A percentile compares a stretch with the other conserved stretches of the same genome.
These are phyloP conservation scores for Mythimna vitellina DNA, from an alignment of 2,888 invertebrate species.

Conservation along the genomic window DNA sequence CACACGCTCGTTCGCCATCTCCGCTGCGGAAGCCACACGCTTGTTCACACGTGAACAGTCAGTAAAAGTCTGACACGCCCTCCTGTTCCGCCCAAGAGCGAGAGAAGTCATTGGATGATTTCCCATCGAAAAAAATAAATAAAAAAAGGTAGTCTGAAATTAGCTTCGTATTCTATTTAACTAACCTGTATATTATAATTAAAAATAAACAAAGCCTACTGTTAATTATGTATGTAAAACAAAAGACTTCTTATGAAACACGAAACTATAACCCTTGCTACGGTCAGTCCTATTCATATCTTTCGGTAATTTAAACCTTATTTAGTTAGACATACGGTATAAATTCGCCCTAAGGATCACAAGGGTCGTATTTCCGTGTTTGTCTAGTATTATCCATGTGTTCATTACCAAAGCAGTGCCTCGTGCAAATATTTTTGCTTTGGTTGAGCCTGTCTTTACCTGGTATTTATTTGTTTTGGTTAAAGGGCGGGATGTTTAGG, in stretches of 20 bases:
- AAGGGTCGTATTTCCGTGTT: not conserved
- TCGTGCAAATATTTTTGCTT: slow-evolving; percentile 9
- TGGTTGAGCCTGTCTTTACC: no score
- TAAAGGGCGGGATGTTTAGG: no score
- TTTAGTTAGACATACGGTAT: not conserved
- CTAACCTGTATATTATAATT: not conserved
- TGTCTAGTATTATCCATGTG: not conserved
- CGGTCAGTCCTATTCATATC: not conserved
- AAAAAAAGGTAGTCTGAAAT: no score
- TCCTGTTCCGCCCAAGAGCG: no score
- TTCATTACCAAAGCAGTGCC: slow-evolving; percentile 9
- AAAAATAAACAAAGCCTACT: slow-evolving; percentile 5
- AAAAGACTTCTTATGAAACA: slow-evolving; percentile 16
- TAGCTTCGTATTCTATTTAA: no score
- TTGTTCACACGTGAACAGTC: no score
- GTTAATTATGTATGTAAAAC: slow-evolving; percentile 8
- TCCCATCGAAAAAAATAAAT: no score
- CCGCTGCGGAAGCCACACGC: no score
- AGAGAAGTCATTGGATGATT: no score
- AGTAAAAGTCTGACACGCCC: no score
- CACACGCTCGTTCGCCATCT: no score
- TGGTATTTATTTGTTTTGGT: no score
- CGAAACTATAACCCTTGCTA: not conserved
- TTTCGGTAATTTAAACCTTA: slow-evolving; percentile 24
- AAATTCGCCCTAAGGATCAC: not conserved